Evolutionary conservation across 2,113 vertebrate species (phyloP), one percentile per base, ranked within the genome.

Genomic region (Trichomycterus rosablanca): DNA sequence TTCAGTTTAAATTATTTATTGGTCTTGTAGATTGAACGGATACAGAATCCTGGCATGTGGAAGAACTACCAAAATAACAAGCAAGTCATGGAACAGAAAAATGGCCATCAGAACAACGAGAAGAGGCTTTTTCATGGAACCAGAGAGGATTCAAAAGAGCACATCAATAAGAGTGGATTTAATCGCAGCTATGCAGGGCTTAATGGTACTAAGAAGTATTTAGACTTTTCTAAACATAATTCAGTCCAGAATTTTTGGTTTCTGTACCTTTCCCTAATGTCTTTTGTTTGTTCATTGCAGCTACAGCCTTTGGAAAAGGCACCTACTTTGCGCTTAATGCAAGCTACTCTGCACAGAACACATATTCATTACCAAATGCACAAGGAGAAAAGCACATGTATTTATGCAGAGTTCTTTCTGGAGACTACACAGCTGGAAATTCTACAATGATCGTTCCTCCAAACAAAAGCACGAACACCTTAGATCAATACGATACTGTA

Each of bases 271-370:
- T 42, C 5, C 15, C 7, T 44, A 22, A 34, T 63, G 7, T 58
- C 15, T 65, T 7, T 57, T 1, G 24, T 18, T 61, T 16, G 19
- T 12, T 56, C 12, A 63, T 81, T 79, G 45, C 83, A 93, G 91
- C 80, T 80, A 71, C 86, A 18, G 0, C 0, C 0, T 80, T 54
- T 56, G 90, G 92, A 34, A 82, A 89, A 0, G 91, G 91, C 32
- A 89, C 87, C 0, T 93, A 94, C 68, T 94, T 93, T 82, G 90
- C 91, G 1, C 72, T 87, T 15, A 0, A 75, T 4, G 86, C 91
- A 9, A 18, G 0, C 1, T 92, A 90, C 46, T 92, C 91, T 34
- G 83, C 89, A 11, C 0, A 0, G 0, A 1, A 82, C 52, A 68
- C 0, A 14, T 93, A 91, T 5, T 87, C 91, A 19, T 52, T 0